phyloP scores from a whole-genome alignment of 2,888 invertebrate species.

The Amphimallon solstitiale region DNA sequence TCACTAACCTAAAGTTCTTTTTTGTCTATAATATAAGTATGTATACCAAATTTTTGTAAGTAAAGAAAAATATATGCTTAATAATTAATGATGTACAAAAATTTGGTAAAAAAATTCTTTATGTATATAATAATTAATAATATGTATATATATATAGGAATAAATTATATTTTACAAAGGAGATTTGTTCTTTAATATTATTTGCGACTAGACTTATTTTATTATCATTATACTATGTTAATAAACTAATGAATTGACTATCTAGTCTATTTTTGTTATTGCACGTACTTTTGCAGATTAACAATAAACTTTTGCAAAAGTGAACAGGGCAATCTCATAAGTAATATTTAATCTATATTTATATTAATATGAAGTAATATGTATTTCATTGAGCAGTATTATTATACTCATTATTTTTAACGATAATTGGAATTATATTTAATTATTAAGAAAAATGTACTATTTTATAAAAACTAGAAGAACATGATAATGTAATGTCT shows the following conservation, averaged over 20 bases:
- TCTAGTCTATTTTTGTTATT: slow-evolving; percentile 50
- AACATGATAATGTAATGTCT: neutral
- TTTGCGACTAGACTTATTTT: slow-evolving; percentile 44
- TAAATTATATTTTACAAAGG: slow-evolving; percentile 42
- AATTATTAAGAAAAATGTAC: slow-evolving; percentile 8
- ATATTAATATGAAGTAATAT: slow-evolving; percentile 47
- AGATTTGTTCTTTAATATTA: slow-evolving; percentile 31
- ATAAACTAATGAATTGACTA: slow-evolving; percentile 44
- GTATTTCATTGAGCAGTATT: slow-evolving; percentile 58
- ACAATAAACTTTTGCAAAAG: slow-evolving; percentile 61
- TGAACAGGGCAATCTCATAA: slow-evolving; percentile 54
- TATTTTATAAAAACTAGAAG: neutral
- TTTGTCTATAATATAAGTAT: slow-evolving; percentile 1
- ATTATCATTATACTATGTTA: slow-evolving; percentile 34
- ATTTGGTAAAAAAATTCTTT: slow-evolving; percentile 4
- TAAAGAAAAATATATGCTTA: neutral
- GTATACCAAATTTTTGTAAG: slow-evolving; percentile 14
- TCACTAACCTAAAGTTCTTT: neutral
- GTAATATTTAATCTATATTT: slow-evolving; percentile 16
- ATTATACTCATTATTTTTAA: slow-evolving; percentile 33
- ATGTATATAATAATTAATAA: neutral
- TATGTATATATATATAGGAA: slow-evolving; percentile 11
- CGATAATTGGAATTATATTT: slow-evolving; percentile 21
- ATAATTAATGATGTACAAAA: neutral
- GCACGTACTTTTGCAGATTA: slow-evolving; percentile 61